Percentiles rank a stretch among this genome's conserved stretches.
Evolutionary conservation across 2,113 vertebrate genomes (phyloP).

Genomic region (Vimba vimba): DNA sequence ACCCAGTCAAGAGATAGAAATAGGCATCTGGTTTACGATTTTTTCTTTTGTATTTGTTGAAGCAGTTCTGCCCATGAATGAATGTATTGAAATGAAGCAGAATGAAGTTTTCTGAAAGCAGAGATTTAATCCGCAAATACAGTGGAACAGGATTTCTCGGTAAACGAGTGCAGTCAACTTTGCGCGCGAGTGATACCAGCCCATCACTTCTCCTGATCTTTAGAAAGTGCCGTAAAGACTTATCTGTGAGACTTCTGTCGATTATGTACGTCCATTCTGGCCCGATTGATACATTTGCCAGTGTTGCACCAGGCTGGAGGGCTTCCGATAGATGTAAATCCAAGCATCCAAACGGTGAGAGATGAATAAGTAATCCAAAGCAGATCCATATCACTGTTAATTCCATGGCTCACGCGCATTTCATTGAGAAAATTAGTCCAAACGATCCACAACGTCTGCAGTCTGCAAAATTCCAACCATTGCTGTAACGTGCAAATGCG

Average conservation of each 20-base stretch:
- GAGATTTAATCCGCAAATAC: constrained; percentile 54
- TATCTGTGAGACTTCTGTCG: constrained; percentile 57
- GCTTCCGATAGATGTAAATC: constrained; percentile 64
- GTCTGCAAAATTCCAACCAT: constrained; percentile 41
- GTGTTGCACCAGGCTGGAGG: constrained; percentile 50
- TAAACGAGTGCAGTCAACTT: constrained; percentile 59
- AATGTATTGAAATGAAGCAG: constrained; percentile 59
- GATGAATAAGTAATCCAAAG: constrained; percentile 55
- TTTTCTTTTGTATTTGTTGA: constrained; percentile 52
- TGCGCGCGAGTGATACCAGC: constrained; percentile 53
- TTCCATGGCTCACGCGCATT: constrained; percentile 61
- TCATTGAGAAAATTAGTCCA: constrained; percentile 32
- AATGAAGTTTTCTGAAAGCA: constrained; percentile 37
- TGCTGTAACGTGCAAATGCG: constrained; percentile 5
- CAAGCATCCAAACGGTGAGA: constrained; percentile 61
- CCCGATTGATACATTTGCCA: constrained; percentile 70
- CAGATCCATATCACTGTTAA: constrained; percentile 57
- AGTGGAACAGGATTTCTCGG: constrained; percentile 57
- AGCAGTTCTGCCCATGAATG: constrained; percentile 59
- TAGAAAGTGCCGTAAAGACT: constrained; percentile 46
- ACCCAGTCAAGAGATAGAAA: constrained; percentile 48
- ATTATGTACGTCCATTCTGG: constrained; percentile 67
- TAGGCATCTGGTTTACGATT: constrained; percentile 40
- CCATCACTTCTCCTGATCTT: constrained; percentile 55
- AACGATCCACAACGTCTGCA: constrained; percentile 9